Base-by-base conservation (phyloP, 2,888 invertebrate genomes). In the Mythimna albipuncta region DNA sequence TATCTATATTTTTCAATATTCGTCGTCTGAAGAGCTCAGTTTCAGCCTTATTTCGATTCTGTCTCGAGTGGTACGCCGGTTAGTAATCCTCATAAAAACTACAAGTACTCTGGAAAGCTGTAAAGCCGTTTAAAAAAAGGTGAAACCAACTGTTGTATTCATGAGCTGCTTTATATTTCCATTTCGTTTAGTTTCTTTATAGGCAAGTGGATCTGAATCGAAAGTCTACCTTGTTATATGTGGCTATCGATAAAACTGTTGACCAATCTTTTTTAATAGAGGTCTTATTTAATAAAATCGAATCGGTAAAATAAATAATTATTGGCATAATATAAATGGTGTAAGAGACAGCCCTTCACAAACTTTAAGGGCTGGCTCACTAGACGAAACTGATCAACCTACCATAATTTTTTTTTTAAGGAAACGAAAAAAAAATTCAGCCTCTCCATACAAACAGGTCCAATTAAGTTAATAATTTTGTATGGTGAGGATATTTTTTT, bases 181-280 rank as follows among this genome's bases (percentile, higher is more conserved):
- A 72, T 75, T 83, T 76, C 82, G 80, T 81, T 84, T 77, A 70
- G 79, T 81, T 83, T 64, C 58, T 77, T 57, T 69, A 79, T 32
- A 35, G 70, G 13, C 26, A n/a, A 79, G 61, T 58, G 52, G 44
- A 76, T 44, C 10, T 50, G 7, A 38, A 76, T 65, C n/a, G 64
- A 50, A 35, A n/a, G 21, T 52, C 21, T 52, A n/a, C 65, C 52
- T 65, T 74, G 47, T 47, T 19, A 47, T 79, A 54, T 74, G n/a
- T 55, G 32, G 59, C 10, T 35, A 52, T 73, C 44, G 19, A 54
- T 10, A 0, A 52, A 16, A 11, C 2, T n/a, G 41, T 69, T 61
- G 11, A 68, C 16, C 6, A 6, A 19, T 38, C 44, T 44, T 44
- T 44, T 44, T 41, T 44, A 13, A 9, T 44, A 44, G 44, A 2